Evolutionary conservation across 64 coral and sea anemone species (phyloP).

Genomic region (Acropora yongei): DNA sequence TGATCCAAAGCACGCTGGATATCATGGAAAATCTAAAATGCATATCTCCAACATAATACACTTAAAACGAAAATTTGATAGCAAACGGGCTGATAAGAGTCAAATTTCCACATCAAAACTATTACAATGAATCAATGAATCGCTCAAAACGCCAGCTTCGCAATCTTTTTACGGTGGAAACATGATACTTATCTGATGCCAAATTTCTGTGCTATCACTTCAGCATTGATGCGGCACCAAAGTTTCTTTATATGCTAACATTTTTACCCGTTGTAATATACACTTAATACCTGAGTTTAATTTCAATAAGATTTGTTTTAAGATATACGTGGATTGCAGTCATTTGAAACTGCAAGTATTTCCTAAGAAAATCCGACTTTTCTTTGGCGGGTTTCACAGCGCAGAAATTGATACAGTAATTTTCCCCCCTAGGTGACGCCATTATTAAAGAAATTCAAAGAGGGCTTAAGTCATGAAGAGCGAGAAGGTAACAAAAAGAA

Average conservation of each 20-base stretch:
- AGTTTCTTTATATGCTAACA: background rate
- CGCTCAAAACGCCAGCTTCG: background rate
- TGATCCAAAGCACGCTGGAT: constrained; percentile 12
- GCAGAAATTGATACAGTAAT: background rate
- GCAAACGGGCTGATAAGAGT: constrained; percentile 5
- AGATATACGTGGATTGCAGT: constrained; percentile 5
- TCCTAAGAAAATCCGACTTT: background rate
- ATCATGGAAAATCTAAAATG: constrained; percentile 18
- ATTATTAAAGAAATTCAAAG: background rate
- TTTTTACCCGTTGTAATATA: background rate
- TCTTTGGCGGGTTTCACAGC: background rate
- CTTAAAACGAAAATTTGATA: background rate
- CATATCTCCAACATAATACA: background rate
- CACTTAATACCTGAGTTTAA: background rate
- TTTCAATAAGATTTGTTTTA: background rate
- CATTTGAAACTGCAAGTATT: background rate
- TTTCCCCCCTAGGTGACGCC: background rate
- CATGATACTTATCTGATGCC: background rate
- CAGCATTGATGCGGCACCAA: background rate
- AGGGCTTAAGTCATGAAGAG: background rate
- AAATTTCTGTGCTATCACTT: background rate
- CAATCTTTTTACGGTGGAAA: constrained; percentile 8
- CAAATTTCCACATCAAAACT: background rate
- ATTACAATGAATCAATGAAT: background rate
- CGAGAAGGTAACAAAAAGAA: constrained; percentile 14